These are phyloP conservation scores for Brevimyrus niger DNA, from an alignment of 2,113 vertebrate species.

Conservation along the genomic window DNA sequence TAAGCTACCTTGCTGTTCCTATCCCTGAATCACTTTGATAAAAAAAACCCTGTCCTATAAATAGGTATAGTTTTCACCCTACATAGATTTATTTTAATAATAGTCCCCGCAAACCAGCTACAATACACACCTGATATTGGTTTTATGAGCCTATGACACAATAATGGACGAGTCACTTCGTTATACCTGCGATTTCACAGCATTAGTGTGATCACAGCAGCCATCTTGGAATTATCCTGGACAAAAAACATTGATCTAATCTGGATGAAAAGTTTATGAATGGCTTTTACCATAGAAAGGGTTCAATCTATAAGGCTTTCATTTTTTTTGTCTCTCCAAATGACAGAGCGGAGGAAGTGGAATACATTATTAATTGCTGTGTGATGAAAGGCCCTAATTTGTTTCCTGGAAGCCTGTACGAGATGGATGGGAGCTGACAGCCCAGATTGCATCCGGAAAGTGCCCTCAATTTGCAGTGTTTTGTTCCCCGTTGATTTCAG, in stretches of 20 bases:
- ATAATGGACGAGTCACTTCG: neutral
- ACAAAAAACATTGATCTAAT: neutral
- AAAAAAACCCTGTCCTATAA: neutral
- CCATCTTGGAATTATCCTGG: neutral
- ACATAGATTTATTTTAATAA: neutral
- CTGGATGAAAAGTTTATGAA: neutral
- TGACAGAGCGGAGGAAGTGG: neutral
- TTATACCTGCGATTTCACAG: neutral
- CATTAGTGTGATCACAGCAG: neutral
- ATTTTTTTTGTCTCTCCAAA: neutral
- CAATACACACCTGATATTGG: neutral
- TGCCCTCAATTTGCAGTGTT: neutral
- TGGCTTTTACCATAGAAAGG: neutral
- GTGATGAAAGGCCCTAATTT: conserved; percentile 10
- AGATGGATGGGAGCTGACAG: conserved; percentile 8
- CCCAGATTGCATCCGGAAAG: neutral
- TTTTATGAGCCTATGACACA: neutral
- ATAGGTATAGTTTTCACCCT: neutral
- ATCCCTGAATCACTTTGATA: neutral
- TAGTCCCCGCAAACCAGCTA: neutral
- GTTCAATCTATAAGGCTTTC: conserved; percentile 4
- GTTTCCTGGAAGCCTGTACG: conserved; percentile 8
- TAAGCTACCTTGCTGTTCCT: neutral
- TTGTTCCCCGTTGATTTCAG: conserved; percentile 7
- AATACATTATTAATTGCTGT: conserved; percentile 15